phyloP scores from a whole-genome alignment of 2,888 invertebrate genomes.

The Netelia virgata region DNA sequence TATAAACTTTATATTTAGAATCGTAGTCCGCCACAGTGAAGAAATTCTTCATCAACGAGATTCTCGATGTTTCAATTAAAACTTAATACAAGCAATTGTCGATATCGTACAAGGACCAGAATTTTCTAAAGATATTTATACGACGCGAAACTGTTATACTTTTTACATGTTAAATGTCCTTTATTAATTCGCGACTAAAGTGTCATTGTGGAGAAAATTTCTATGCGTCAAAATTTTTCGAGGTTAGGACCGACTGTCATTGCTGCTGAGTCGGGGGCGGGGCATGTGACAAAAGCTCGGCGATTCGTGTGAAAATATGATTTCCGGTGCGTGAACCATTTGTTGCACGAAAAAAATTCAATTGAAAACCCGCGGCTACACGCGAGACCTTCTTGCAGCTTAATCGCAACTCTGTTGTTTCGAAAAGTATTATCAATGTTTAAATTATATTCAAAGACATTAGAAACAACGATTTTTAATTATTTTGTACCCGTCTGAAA shows the following conservation, averaged over 20 bases:
- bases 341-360: slow-evolving; percentile 45
- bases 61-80: slow-evolving; percentile 32
- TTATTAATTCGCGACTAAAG: slow-evolving; percentile 60
- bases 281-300: slow-evolving; percentile 15
- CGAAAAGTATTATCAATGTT: no score
- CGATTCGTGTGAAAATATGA: slow-evolving; percentile 29
- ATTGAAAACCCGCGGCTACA: neutral
- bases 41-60: slow-evolving; percentile 40
- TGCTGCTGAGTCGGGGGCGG: slow-evolving; percentile 29
- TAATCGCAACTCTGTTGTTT: neutral
- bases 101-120: neutral
- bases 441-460: no score
- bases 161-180: slow-evolving; percentile 51
- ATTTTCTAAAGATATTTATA: slow-evolving; percentile 22
- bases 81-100: slow-evolving; percentile 15
- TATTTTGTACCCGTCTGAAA: no score
- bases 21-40: slow-evolving; percentile 34
- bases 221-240: slow-evolving; percentile 68
- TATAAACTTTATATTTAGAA: slow-evolving; percentile 66
- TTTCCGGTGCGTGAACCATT: slow-evolving; percentile 42
- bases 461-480: no score
- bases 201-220: slow-evolving; percentile 67
- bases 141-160: slow-evolving; percentile 41
- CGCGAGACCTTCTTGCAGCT: neutral
- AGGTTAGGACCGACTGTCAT: slow-evolving; percentile 68